A percentile compares a stretch with the other conserved stretches of the same genome.
phyloP scores from a whole-genome alignment of 2,888 invertebrate genomes.

The Leptodirus hochenwartii region DNA sequence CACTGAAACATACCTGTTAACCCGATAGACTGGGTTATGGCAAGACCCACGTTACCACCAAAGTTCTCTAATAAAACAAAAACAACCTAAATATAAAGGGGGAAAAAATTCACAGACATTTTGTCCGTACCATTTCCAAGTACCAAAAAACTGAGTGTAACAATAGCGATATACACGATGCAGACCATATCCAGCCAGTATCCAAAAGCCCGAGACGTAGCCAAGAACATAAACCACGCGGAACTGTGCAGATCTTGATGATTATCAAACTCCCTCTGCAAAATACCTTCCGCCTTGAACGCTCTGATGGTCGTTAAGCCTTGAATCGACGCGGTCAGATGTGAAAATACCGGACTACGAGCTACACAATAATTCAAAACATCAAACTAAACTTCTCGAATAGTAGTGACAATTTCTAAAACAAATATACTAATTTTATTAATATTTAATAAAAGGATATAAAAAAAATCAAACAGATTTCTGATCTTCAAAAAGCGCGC shows the following conservation, averaged over 20 bases:
- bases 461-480: neutral
- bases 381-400: neutral
- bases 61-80: constrained; percentile 18
- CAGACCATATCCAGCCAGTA: constrained; percentile 84
- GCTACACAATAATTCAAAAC: constrained; percentile 11
- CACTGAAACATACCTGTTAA: constrained; percentile 51
- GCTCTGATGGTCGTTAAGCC: constrained; percentile 86
- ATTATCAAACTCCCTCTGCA: constrained; percentile 62
- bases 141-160: constrained; percentile 71
- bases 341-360: constrained; percentile 87
- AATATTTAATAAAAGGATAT: neutral
- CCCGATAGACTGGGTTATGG: constrained; percentile 24
- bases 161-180: constrained; percentile 65
- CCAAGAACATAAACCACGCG: constrained; percentile 80
- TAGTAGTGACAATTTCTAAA: neutral
- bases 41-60: constrained; percentile 25
- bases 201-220: constrained; percentile 83
- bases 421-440: neutral
- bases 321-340: constrained; percentile 73
- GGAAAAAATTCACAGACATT: neutral
- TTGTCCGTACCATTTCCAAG: constrained; percentile 33
- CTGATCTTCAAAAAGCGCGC: too few species aligned
- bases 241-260: constrained; percentile 78
- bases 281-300: constrained; percentile 61
- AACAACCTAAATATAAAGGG: constrained; percentile 1